Base-by-base conservation (phyloP, 2,888 invertebrate genomes). In the Paralinhomoeus sp. region DNA sequence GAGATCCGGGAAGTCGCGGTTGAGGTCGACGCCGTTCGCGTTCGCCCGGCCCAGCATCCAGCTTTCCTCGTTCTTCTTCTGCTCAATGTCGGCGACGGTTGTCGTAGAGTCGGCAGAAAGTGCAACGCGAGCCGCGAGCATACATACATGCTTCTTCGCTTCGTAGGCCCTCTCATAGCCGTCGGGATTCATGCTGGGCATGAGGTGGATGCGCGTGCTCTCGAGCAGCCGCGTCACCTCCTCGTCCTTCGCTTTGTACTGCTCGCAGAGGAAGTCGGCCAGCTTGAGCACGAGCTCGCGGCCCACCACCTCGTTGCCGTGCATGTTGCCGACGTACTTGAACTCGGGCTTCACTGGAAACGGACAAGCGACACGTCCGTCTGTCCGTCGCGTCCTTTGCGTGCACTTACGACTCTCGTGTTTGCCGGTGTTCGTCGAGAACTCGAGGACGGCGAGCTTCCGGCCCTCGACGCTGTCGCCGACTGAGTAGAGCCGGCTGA, bases 131-230 rank as follows among this genome's bases (percentile, higher is more conserved):
- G n/a, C n/a, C n/a, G n/a, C n/a, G n/a, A n/a, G n/a, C n/a, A n/a
- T n/a, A n/a, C n/a, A n/a, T n/a, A n/a, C n/a, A n/a, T n/a, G n/a
- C n/a, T n/a, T n/a, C n/a, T n/a, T n/a, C n/a, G 54, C 54, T 12
- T 46, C 31, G 36, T 53, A 75, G 5, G 93, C 83, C 21, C 78
- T 77, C 54, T 87, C 80, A 67, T 79, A 93, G 22, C 93, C 97
- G 64, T 97, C 97, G 0, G 97, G 93, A 67, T 97, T 97, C 87
- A 97, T 87, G 1, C 85, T 80, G 0, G 93, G 91, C 73, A 97
- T 73, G 55, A 97, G 75, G 64, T 97, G 93, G 56, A 97, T 85
- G 49, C 89, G 73, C 0, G 93, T 93, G 63, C 82, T 82, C 64
- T 89, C 82, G 63, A 97, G 63, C 45, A 93, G 67, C 78, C 83